Conservation (phyloP, 2,888 invertebrate genomes). For the Hemithea aestivaria region DNA sequence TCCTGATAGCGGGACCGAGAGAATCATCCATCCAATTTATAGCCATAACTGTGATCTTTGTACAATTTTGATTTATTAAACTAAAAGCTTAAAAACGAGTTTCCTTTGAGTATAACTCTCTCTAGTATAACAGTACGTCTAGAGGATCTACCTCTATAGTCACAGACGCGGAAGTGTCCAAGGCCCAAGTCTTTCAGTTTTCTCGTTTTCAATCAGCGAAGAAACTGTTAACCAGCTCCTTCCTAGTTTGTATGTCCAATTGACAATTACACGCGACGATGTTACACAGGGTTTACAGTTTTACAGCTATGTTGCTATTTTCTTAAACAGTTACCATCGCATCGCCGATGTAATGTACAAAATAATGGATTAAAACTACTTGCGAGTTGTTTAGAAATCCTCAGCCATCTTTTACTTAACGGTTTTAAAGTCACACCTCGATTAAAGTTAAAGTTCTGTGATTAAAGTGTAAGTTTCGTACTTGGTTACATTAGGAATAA, state of each 20-base stretch:
- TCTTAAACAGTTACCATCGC: neutral
- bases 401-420: slow-evolving; percentile 1
- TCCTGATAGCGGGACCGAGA: slow-evolving; percentile 56
- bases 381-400: slow-evolving; percentile 1
- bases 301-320: too few species aligned
- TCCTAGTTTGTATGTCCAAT: neutral
- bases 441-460: neutral
- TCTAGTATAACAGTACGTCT: too few species aligned
- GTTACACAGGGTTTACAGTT: too few species aligned
- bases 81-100: neutral
- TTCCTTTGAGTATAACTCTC: too few species aligned
- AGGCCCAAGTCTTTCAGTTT: too few species aligned
- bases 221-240: too few species aligned
- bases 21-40: slow-evolving; percentile 59
- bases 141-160: too few species aligned
- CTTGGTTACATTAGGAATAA: too few species aligned
- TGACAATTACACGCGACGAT: neutral
- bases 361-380: slow-evolving; percentile 2
- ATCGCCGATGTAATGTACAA: neutral
- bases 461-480: too few species aligned
- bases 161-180: too few species aligned
- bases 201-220: too few species aligned
- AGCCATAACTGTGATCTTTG: slow-evolving; percentile 62
- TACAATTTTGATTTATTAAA: slow-evolving; percentile 22
- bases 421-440: slow-evolving; percentile 3